Conservation (phyloP, 2,113 vertebrate genomes). For the Caloenas nicobarica region DNA sequence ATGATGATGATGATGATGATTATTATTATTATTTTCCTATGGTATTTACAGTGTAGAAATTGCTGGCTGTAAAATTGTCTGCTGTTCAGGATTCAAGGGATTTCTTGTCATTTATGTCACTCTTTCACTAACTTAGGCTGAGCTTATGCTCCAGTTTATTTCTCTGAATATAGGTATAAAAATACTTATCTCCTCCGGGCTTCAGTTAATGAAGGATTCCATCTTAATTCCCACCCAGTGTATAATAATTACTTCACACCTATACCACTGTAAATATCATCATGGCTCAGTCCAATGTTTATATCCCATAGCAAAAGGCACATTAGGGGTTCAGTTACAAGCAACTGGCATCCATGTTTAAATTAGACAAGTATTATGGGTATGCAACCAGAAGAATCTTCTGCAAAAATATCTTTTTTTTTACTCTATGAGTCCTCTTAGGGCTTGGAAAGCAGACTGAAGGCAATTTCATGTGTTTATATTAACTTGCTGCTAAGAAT, state of each 20-base stretch:
- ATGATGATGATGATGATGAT: too few species aligned
- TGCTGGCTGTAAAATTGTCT: neutral
- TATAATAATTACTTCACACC: neutral
- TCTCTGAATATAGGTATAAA: neutral
- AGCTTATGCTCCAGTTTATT: neutral
- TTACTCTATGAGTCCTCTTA: neutral
- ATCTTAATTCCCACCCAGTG: neutral
- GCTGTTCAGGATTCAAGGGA: neutral
- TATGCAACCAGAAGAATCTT: neutral
- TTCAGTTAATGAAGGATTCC: neutral
- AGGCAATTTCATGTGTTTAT: slow-evolving; percentile 43
- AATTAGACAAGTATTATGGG: neutral
- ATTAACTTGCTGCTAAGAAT: slow-evolving; percentile 25
- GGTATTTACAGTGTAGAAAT: neutral
- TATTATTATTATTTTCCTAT: neutral
- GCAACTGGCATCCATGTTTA: neutral
- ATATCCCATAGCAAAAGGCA: neutral
- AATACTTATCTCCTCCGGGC: neutral
- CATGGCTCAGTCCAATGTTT: neutral
- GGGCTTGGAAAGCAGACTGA: neutral
- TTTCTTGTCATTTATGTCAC: neutral
- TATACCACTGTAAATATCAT: neutral
- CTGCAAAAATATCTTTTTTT: neutral
- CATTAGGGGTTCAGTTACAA: neutral
- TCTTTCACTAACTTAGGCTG: neutral